Base-by-base conservation (phyloP, 2,797 vertebrate genomes). In the Anableps anableps region DNA sequence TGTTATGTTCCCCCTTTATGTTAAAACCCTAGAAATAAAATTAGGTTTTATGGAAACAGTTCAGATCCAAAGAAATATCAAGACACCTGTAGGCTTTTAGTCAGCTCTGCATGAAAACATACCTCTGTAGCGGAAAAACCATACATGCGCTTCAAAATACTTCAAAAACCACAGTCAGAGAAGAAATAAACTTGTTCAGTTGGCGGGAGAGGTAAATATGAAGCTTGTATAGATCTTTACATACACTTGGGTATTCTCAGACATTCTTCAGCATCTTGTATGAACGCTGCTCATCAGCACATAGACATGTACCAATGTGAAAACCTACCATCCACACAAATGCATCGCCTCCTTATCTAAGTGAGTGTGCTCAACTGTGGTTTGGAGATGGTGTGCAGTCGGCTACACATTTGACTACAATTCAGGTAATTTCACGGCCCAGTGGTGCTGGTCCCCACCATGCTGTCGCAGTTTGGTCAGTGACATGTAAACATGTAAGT, bases 361-460 rank as follows among this genome's bases (percentile, higher is more conserved):
- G 62, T 51, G 72, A 80, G 77, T 81, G 51, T 76, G 80, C 53
- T 71, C 80, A 75, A 10, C 50, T 11, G 16, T 76, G 75, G 31
- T 34, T 47, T 31, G 38, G 53, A 70, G 55, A 74, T 77, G 78
- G 68, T 74, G 81, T 79, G 82, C 78, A 85, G 79, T 78, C 80
- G 72, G 78, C 80, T 90, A 77, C 78, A 82, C 70, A 80, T 77
- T 86, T 85, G 85, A 88, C 74, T 83, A 80, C 41, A 89, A 86
- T 93, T 87, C 92, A 88, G 86, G 88, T 87, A 86, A 95, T 94
- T 93, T 94, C 88, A 94, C 55, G 80, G 88, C 85, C 80, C 87
- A 84, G 74, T 89, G 88, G 77, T 84, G 85, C 84, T 82, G 85
- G 86, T 84, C 74, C 60, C 80, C 85, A 74, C 76, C 79, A 72